Evolutionary conservation across 2,113 vertebrate species (phyloP), one percentile per base, ranked within the genome.

Genomic region (Lepus timidus): DNA sequence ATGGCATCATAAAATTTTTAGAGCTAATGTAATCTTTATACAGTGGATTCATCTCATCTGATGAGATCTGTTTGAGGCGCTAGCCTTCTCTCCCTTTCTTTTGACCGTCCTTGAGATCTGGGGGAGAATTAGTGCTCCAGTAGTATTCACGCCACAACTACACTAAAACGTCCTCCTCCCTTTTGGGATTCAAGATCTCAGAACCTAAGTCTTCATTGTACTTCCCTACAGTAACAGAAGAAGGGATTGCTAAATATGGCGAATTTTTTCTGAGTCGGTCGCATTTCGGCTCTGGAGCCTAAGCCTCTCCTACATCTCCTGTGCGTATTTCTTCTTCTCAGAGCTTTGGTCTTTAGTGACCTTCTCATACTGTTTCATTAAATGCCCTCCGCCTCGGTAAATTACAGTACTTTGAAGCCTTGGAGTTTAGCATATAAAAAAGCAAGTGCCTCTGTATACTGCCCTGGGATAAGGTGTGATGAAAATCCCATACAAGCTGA

Each of bases 401-500:
- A 98, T 98, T 98, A 97, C 96, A 98, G 96, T 96, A 96, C 98
- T 98, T 98, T 98, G 97, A 98, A 98, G 98, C 97, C 98, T 98
- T 95, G 92, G 95, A 98, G 96, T 98, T 98, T 98, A 98, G 98
- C 98, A 98, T 98, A 98, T 97, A 98, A 98, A 98, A 98, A 97
- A 96, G 94, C 97, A 96, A 98, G 96, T 88, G 94, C 96, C 98
- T 98, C 98, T 97, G 94, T 97, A 95, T 10, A 88, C 97, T 98
- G 97, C 98, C 97, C 98, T 97, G 98, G 98, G 98, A 98, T 98
- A 98, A 98, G 98, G 98, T 99, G 98, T 98, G 98, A 98, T 65
- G 97, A 98, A 98, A 99, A 99, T 98, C 98, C 98, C 97, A 97
- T 98, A 97, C 98, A 98, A 98, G 98, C 98, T 98, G 98, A 98